A percentile compares a stretch with the other conserved stretches of the same genome.
Conservation (phyloP, 2,113 vertebrate species). For the Esox niger region DNA sequence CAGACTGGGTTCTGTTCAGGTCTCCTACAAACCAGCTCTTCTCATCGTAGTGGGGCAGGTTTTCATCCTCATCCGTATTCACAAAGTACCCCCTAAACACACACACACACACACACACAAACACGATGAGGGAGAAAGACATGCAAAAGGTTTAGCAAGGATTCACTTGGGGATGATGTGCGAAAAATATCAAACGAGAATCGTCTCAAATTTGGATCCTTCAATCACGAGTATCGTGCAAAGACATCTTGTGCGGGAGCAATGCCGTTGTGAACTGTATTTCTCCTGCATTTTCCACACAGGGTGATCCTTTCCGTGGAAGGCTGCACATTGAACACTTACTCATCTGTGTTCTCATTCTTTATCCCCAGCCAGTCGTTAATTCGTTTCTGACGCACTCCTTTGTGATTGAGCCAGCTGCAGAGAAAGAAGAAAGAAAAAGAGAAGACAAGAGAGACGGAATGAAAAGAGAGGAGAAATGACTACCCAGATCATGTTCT, state of each 20-base stretch:
- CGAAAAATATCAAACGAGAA: no score
- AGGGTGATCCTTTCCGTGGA: no score
- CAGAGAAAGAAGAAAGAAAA: conserved; percentile 11
- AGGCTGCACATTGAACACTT: conserved; percentile 60
- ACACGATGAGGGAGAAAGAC: not conserved
- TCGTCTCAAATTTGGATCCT: not conserved
- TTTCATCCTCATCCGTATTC: conserved; percentile 86
- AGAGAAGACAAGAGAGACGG: not conserved
- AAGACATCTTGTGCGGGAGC: no score
- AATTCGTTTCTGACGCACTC: conserved; percentile 92
- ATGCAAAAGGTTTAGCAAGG: not conserved
- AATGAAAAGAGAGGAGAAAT: not conserved
- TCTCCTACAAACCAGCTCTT: conserved; percentile 97
- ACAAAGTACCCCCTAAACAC: conserved; percentile 81
- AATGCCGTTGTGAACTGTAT: no score
- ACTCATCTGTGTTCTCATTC: conserved; percentile 90
- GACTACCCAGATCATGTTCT: not conserved
- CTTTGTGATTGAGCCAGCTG: conserved; percentile 98
- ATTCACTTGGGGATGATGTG: not conserved
- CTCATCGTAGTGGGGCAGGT: conserved; percentile 89
- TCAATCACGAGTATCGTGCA: no score
- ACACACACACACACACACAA: conserved; percentile 31
- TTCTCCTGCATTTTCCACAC: no score
- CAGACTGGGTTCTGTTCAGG: conserved; percentile 87
- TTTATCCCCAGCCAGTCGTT: conserved; percentile 96